These are phyloP conservation scores for Urosaurus nigricauda DNA, from an alignment of 2,797 vertebrate species.

Conservation along the genomic window DNA sequence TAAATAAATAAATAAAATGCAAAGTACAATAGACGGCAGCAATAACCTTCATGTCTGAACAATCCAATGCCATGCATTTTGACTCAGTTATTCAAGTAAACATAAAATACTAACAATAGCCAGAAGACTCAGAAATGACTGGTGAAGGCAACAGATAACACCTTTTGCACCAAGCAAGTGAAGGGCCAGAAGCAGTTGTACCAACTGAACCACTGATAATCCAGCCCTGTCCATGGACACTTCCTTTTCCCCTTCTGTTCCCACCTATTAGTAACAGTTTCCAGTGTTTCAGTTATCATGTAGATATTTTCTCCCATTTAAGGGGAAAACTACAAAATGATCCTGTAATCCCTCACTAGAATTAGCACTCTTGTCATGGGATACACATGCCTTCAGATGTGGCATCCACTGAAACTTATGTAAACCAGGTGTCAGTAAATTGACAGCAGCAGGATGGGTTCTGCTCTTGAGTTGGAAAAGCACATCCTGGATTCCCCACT, in stretches of 20 bases:
- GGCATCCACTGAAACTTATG: neutral
- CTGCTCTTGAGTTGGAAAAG: slow-evolving; percentile 53
- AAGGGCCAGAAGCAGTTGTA: too few species aligned
- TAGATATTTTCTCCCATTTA: slow-evolving; percentile 1
- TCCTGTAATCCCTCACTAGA: neutral
- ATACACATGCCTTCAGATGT: neutral
- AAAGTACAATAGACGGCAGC: too few species aligned
- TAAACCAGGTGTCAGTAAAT: neutral
- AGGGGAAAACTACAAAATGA: neutral
- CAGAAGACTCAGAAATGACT: too few species aligned
- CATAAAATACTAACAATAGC: too few species aligned
- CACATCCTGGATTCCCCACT: slow-evolving; percentile 46
- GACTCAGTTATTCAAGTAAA: too few species aligned
- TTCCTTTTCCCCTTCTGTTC: slow-evolving; percentile 1
- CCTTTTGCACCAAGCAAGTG: too few species aligned
- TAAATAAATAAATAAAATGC: too few species aligned
- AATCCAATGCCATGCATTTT: too few species aligned
- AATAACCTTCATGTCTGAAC: too few species aligned
- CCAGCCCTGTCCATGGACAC: too few species aligned
- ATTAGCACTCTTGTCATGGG: neutral
- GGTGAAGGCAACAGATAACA: too few species aligned
- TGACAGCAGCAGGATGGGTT: slow-evolving; percentile 34
- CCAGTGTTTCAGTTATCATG: neutral
- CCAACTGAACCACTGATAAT: too few species aligned
- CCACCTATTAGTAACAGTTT: neutral